These are phyloP conservation scores for Lampris incognitus DNA, from an alignment of 2,113 vertebrate genomes.

Conservation along the genomic window DNA sequence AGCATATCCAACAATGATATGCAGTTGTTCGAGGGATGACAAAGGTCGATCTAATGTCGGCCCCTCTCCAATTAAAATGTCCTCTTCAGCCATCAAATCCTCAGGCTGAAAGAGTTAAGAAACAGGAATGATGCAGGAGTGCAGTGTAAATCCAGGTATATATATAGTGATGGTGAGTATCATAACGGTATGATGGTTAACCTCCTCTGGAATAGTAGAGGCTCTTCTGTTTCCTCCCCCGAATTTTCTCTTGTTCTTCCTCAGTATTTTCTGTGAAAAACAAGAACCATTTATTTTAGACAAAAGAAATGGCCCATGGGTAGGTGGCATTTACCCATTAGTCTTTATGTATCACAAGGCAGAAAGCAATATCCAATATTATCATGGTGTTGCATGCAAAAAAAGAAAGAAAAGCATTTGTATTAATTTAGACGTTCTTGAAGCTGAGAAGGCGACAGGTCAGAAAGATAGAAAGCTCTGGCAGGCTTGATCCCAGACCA, in stretches of 20 bases:
- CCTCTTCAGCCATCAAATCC: constrained; percentile 66
- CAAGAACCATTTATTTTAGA: not conserved
- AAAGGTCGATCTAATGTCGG: constrained; percentile 85
- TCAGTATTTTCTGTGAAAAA: constrained; percentile 71
- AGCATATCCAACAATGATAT: constrained; percentile 89
- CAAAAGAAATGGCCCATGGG: not conserved
- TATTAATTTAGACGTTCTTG: no score
- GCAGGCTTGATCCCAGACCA: no score
- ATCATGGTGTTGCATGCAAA: no score
- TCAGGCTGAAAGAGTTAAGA: constrained; percentile 54
- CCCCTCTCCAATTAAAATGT: constrained; percentile 82
- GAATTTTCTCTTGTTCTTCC: constrained; percentile 74
- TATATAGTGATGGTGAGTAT: not conserved
- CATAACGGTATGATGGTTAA: constrained; percentile 9
- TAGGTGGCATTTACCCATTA: not conserved
- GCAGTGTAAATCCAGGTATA: not conserved
- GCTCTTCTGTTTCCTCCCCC: constrained; percentile 61
- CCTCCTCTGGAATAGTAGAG: constrained; percentile 78
- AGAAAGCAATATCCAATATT: no score
- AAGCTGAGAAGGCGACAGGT: no score
- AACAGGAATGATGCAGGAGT: not conserved
- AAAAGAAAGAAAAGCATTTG: no score
- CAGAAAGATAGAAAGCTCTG: no score
- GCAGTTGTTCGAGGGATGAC: constrained; percentile 91
- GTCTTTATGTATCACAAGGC: not conserved